Evolutionary conservation across 2,113 vertebrate genomes (phyloP).

Genomic region (Equus przewalskii): DNA sequence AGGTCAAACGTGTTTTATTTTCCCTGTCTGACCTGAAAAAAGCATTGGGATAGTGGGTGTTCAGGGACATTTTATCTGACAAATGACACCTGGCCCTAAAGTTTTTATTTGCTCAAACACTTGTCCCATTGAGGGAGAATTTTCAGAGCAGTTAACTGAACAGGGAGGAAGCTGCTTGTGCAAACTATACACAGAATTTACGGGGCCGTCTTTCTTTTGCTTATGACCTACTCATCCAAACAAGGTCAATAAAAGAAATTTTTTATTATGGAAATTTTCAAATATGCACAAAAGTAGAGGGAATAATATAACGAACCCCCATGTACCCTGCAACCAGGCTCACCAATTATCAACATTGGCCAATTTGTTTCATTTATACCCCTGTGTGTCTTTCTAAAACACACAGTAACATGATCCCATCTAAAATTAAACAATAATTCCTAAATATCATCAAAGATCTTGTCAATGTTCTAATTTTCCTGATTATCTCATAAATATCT

Average conservation of each 20-base stretch:
- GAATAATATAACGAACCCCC: not conserved
- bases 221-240: not conserved
- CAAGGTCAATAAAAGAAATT: not conserved
- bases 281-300: not conserved
- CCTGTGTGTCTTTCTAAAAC: not conserved
- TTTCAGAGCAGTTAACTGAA: not conserved
- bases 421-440: not conserved
- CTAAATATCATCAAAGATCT: slow-evolving; percentile 33
- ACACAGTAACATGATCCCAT: not conserved
- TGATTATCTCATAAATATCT: not conserved
- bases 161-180: not conserved
- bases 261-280: not conserved
- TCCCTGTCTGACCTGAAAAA: not conserved
- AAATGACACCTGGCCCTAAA: not conserved
- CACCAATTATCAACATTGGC: not conserved
- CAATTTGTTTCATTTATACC: not conserved
- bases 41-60: not conserved
- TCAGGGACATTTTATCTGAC: not conserved
- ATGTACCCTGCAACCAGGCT: not conserved
- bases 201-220: not conserved
- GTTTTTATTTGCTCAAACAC: not conserved
- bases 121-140: not conserved
- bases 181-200: not conserved
- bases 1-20: not conserved
- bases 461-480: slow-evolving; percentile 21